phyloP scores from a whole-genome alignment of 1,140 invertebrate genomes.

The Bombus breviceps region DNA sequence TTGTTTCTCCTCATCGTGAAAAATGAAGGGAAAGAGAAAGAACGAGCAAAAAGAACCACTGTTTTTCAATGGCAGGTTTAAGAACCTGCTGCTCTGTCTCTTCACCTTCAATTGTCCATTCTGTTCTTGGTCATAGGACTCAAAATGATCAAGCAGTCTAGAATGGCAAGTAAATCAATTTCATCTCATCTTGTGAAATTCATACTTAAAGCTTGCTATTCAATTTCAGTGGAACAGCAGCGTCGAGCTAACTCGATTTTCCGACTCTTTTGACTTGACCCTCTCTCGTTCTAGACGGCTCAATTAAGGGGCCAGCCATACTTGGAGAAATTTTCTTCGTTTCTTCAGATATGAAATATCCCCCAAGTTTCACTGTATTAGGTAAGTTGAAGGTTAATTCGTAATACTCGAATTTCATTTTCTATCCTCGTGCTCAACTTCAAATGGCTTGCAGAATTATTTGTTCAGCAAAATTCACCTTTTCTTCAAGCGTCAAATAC shows the following conservation, averaged over 20 bases:
- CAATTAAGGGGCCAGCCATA: not conserved
- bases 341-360: not conserved
- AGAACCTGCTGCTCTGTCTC: not conserved
- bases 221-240: slow-evolving; percentile 13
- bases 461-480: not conserved
- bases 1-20: not conserved
- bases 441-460: not conserved
- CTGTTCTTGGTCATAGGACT: not conserved
- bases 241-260: slow-evolving; percentile 2
- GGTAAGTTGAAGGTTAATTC: not conserved
- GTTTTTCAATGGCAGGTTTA: not conserved
- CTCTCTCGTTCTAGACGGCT: not conserved
- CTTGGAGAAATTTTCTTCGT: not conserved
- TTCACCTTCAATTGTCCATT: too few relatives aligned
- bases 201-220: slow-evolving; percentile 18
- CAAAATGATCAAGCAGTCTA: not conserved
- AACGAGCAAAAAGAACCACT: not conserved
- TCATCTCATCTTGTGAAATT: slow-evolving; percentile 5
- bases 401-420: not conserved
- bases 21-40: too few relatives aligned
- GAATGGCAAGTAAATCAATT: slow-evolving; percentile 22
- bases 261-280: slow-evolving; percentile 16
- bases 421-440: not conserved
- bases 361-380: not conserved
- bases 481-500: not conserved